Percentiles rank a stretch among this genome's conserved stretches.
Evolutionary conservation across 2,888 invertebrate species (phyloP).

Genomic region (Andrena haemorrhoa): DNA sequence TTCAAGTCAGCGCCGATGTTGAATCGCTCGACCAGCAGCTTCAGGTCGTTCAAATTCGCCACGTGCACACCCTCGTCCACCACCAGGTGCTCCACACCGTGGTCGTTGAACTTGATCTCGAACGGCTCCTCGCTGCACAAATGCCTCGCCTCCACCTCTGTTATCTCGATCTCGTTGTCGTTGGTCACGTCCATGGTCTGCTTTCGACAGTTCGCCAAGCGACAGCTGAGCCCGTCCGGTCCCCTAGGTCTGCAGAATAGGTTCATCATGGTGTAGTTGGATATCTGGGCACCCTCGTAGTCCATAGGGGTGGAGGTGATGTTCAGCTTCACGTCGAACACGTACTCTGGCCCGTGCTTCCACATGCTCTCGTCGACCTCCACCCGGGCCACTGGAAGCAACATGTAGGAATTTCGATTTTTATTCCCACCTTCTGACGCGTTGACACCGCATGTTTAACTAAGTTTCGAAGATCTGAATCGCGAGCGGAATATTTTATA

Average conservation of each 20-base stretch:
- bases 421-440: no score
- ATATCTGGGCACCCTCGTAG: slow-evolving; percentile 18
- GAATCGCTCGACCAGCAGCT: slow-evolving; percentile 51
- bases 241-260: slow-evolving; percentile 62
- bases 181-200: slow-evolving; percentile 62
- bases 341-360: slow-evolving; percentile 75
- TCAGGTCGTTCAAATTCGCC: slow-evolving; percentile 42
- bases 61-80: slow-evolving; percentile 30
- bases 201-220: slow-evolving; percentile 56
- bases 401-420: not conserved
- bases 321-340: slow-evolving; percentile 73
- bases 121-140: slow-evolving; percentile 39
- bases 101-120: slow-evolving; percentile 62
- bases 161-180: slow-evolving; percentile 30
- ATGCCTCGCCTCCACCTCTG: not conserved
- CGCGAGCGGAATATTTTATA: no score
- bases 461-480: no score
- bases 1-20: slow-evolving; percentile 57
- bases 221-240: slow-evolving; percentile 52
- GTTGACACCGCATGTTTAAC: no score
- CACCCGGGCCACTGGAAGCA: slow-evolving; percentile 56
- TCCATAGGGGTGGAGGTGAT: slow-evolving; percentile 72
- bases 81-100: slow-evolving; percentile 54
- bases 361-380: slow-evolving; percentile 66
- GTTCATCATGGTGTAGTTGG: slow-evolving; percentile 51